Conservation (phyloP, 1,140 invertebrate species). For the Oscheius sp. region DNA sequence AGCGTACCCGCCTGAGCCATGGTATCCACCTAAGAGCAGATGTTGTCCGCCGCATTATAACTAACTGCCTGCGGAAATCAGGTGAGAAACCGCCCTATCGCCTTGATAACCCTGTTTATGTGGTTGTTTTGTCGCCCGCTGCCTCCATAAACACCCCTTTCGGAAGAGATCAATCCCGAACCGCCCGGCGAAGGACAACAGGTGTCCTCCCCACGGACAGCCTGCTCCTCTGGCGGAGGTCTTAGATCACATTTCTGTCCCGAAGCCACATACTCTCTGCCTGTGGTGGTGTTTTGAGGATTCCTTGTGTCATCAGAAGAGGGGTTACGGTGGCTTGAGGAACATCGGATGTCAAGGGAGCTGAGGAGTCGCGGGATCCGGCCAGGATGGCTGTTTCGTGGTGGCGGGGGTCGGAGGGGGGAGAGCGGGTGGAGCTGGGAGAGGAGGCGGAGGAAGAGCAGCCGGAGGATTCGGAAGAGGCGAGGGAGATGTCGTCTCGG, state of each 20-base stretch:
- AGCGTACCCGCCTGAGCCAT: too few relatives aligned
- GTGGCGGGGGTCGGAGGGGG: not conserved
- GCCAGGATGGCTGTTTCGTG: not conserved
- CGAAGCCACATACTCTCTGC: too few relatives aligned
- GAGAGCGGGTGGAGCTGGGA: not conserved
- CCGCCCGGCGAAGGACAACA: slow-evolving; percentile 6
- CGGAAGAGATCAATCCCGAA: too few relatives aligned
- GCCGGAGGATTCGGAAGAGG: not conserved
- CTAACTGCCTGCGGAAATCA: too few relatives aligned
- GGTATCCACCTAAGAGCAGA: too few relatives aligned
- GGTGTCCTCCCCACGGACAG: not conserved
- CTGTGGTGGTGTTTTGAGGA: not conserved
- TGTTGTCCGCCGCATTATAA: too few relatives aligned
- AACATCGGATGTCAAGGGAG: too few relatives aligned
- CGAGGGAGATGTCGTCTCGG: not conserved
- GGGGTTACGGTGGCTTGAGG: not conserved
- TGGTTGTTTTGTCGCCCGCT: too few relatives aligned
- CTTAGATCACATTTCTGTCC: too few relatives aligned
- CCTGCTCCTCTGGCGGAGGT: not conserved
- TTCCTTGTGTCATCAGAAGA: not conserved
- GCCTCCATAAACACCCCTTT: too few relatives aligned
- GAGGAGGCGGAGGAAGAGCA: not conserved
- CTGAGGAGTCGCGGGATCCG: not conserved
- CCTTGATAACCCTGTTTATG: too few relatives aligned
- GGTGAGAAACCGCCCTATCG: too few relatives aligned